These are phyloP conservation scores for Platorchestia sp. DNA, from an alignment of 1,140 invertebrate species.

Conservation along the genomic window DNA sequence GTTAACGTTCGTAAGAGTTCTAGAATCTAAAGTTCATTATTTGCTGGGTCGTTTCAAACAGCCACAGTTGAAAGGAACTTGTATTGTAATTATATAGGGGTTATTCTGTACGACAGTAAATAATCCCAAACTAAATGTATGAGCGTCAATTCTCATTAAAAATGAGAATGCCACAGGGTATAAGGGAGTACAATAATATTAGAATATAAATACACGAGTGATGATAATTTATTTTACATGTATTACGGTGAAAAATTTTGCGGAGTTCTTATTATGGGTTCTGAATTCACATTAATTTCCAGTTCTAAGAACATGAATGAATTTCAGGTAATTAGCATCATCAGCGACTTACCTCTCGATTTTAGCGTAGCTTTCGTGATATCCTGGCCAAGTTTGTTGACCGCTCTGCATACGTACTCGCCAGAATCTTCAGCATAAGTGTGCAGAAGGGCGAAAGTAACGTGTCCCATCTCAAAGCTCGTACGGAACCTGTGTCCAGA, in stretches of 20 bases:
- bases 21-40: not conserved
- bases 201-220: no score
- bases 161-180: no score
- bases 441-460: slow-evolving; percentile 93
- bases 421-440: slow-evolving; percentile 94
- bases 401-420: slow-evolving; percentile 90
- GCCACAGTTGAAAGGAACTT: not conserved
- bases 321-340: not conserved
- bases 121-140: no score
- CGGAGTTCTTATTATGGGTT: not conserved
- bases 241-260: not conserved
- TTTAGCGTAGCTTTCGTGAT: slow-evolving; percentile 86
- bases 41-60: not conserved
- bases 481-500: slow-evolving; percentile 92
- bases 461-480: slow-evolving; percentile 94
- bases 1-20: not conserved
- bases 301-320: not conserved
- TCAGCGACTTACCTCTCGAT: slow-evolving; percentile 81
- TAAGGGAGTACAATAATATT: no score
- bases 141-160: no score
- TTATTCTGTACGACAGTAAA: no score
- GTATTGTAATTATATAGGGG: not conserved
- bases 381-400: slow-evolving; percentile 90
- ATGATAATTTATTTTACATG: no score
- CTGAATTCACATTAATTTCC: not conserved